Conservation (phyloP, 2,797 vertebrate species). For the Chaunax sp. region DNA sequence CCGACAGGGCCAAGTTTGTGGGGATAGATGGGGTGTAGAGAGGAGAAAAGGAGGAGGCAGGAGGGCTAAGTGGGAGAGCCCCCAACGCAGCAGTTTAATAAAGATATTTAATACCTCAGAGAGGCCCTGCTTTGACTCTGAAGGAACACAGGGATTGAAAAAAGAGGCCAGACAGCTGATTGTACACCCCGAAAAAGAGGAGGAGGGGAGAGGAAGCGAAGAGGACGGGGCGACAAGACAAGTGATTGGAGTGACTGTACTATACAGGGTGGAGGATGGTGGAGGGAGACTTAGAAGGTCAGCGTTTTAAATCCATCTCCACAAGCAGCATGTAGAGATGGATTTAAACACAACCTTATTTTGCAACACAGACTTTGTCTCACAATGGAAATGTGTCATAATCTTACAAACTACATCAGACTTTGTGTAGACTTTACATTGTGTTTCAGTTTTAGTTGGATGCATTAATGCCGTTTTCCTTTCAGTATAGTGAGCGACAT, state of each 20-base stretch:
- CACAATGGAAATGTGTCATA: too few species aligned
- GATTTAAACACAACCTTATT: too few species aligned
- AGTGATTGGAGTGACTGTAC: too few species aligned
- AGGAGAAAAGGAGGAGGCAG: slow-evolving; percentile 57
- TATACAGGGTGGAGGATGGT: neutral
- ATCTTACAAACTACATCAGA: too few species aligned
- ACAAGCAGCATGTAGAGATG: too few species aligned
- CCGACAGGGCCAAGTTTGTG: slow-evolving; percentile 63
- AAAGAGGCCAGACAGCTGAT: slow-evolving; percentile 64
- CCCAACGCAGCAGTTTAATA: slow-evolving; percentile 77
- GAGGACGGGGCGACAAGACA: slow-evolving; percentile 17
- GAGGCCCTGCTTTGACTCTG: slow-evolving; percentile 74
- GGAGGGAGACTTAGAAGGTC: neutral
- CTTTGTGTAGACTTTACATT: too few species aligned
- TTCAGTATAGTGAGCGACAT: too few species aligned
- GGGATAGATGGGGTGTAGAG: slow-evolving; percentile 65
- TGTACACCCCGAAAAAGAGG: slow-evolving; percentile 41
- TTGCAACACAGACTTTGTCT: too few species aligned
- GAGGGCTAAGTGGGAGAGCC: slow-evolving; percentile 37
- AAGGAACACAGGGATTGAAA: slow-evolving; percentile 67
- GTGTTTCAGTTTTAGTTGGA: too few species aligned
- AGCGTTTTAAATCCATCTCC: too few species aligned
- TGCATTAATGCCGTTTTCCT: too few species aligned
- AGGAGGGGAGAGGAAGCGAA: slow-evolving; percentile 22
- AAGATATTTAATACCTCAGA: slow-evolving; percentile 84